These are phyloP conservation scores for Lepus oiostolus DNA, from an alignment of 2,797 vertebrate genomes.

Conservation along the genomic window DNA sequence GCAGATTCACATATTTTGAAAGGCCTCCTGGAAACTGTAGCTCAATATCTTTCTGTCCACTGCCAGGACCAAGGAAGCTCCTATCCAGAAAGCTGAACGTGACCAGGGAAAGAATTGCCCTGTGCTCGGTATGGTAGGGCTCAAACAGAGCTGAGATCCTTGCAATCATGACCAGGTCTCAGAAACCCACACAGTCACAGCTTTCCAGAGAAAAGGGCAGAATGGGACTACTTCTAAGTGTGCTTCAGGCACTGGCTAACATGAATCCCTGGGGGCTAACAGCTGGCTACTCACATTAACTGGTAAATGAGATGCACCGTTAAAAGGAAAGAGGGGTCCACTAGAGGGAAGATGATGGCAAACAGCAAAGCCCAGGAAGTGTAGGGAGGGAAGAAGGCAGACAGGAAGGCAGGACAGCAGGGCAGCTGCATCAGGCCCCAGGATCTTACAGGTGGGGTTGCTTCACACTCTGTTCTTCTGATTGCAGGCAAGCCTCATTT, in stretches of 20 bases:
- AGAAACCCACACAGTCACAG: not conserved
- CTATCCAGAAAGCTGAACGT: not conserved
- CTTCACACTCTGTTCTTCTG: not conserved
- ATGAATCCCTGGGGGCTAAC: slow-evolving; percentile 15
- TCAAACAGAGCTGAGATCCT: not conserved
- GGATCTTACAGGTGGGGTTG: too few relatives aligned
- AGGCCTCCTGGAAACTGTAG: slow-evolving; percentile 35
- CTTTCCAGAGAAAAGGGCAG: slow-evolving; percentile 45
- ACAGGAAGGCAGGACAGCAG: not conserved
- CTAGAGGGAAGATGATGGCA: not conserved
- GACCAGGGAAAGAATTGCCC: not conserved
- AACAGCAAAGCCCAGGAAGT: not conserved
- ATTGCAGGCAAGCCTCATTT: not conserved
- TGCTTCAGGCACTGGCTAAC: slow-evolving; percentile 8
- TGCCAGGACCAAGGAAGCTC: not conserved
- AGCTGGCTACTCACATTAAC: slow-evolving; percentile 46
- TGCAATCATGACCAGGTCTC: not conserved
- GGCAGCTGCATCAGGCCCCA: too few relatives aligned
- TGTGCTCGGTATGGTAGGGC: not conserved
- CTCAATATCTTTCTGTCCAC: not conserved
- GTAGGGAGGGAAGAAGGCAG: not conserved
- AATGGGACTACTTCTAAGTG: slow-evolving; percentile 31
- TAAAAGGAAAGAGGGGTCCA: slow-evolving; percentile 3
- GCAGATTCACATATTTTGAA: slow-evolving; percentile 11
- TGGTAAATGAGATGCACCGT: slow-evolving; percentile 11